Evolutionary conservation across 2,888 invertebrate species (phyloP).

Genomic region (Synergus laeviventris): DNA sequence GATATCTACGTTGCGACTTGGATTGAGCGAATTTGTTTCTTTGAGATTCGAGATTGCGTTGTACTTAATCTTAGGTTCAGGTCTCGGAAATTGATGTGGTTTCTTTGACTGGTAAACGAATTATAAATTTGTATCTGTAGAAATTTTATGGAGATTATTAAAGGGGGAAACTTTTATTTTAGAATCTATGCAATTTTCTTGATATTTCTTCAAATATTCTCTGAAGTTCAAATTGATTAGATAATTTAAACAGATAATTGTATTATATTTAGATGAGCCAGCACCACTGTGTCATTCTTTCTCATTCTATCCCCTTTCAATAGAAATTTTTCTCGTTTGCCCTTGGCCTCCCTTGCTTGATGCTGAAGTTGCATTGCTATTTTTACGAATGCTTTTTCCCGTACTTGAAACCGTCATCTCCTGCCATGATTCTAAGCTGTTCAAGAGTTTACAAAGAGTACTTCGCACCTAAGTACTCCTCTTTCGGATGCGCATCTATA

Average conservation of each 20-base stretch:
- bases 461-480: conserved; percentile 28
- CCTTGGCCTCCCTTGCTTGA: not conserved
- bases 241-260: no score
- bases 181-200: not conserved
- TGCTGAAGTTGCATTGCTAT: conserved; percentile 11
- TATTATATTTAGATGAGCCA: not conserved
- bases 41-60: not conserved
- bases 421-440: conserved; percentile 32
- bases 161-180: not conserved
- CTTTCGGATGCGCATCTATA: not conserved
- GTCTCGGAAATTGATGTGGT: not conserved
- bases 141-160: not conserved
- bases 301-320: not conserved
- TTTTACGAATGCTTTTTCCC: conserved; percentile 29
- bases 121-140: not conserved
- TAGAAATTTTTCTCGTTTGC: not conserved
- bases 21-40: conserved; percentile 2
- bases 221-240: not conserved
- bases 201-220: not conserved
- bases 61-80: not conserved
- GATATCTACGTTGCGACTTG: not conserved
- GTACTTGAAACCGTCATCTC: conserved; percentile 34
- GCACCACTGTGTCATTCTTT: not conserved
- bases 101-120: not conserved
- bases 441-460: conserved; percentile 31